Evolutionary conservation across 2,797 vertebrate species (phyloP).

Genomic region (Sphenodon punctatus): DNA sequence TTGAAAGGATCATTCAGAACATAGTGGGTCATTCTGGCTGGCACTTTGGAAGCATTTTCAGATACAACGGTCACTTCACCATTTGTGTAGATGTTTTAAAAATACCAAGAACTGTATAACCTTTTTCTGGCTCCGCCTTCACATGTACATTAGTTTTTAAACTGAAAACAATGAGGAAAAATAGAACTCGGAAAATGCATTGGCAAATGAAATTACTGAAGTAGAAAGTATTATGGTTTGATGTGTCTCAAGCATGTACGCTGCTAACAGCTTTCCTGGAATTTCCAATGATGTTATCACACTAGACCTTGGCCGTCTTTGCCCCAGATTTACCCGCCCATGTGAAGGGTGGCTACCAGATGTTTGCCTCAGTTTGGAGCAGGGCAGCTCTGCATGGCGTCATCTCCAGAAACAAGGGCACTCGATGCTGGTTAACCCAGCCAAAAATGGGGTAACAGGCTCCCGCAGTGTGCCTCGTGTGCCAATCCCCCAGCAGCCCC

Average conservation of each 20-base stretch:
- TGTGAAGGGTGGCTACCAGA: too few species aligned
- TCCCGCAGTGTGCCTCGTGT: too few species aligned
- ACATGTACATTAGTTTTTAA: background rate
- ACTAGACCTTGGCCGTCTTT: too few species aligned
- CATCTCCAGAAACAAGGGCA: too few species aligned
- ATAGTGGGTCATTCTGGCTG: background rate
- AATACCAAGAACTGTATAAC: background rate
- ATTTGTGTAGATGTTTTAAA: background rate
- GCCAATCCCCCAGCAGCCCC: too few species aligned
- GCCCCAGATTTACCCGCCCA: too few species aligned
- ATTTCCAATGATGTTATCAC: too few species aligned
- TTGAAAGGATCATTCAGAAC: background rate
- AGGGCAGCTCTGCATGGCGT: too few species aligned
- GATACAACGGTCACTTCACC: background rate
- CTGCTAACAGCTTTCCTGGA: constrained; percentile 3
- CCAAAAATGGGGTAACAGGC: too few species aligned
- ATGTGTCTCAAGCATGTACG: background rate
- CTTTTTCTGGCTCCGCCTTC: background rate
- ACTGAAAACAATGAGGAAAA: constrained; percentile 24
- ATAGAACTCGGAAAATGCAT: background rate
- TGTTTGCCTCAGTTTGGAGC: too few species aligned
- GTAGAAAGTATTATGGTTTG: background rate
- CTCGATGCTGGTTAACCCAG: too few species aligned
- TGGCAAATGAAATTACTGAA: constrained; percentile 2
- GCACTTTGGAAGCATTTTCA: background rate